Evolutionary conservation across 2,113 vertebrate species (phyloP), one percentile per base, ranked within the genome.

Genomic region (Tetrax tetrax): DNA sequence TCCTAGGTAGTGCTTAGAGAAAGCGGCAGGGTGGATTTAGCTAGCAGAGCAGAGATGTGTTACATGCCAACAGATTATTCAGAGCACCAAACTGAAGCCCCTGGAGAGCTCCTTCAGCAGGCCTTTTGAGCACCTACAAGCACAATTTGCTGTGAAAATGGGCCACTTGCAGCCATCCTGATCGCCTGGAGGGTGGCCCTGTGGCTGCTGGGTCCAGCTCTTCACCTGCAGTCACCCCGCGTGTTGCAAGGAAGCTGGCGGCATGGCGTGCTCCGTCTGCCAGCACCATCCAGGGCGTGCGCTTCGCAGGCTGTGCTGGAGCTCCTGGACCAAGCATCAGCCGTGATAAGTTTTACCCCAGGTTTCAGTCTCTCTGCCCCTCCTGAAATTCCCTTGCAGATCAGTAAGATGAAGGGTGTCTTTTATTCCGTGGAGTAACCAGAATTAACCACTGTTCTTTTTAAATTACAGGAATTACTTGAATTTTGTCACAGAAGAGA

Each of bases 401-500:
- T 15, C 21, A 54, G 33, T 53, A 29, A 31, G 28, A 9, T 14
- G 22, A 27, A 83, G 18, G 24, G 57, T 2, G 85, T 75, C 0
- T 1, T 70, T 63, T 57, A 15, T 80, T 48, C 48, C 16, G 1
- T 9, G 47, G 51, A 7, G 8, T 54, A 48, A 85, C 6, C 54
- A 66, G 56, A 68, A 85, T 38, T 80, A 84, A 93, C 47, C 18
- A 3, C 33, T 27, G 9, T 81, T 27, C 41, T 87, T 68, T 93
- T 96, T 87, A 68, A 27, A 69, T 97, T 97, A 8, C 96, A 99
- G 99, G 99, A 99, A 99, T 97, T 99, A 99, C 97, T 97, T 99
- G 98, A 99, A 99, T 94, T 99, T 99, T 74, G 99, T 99, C 41
- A 99, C 99, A 1, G 99, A 99, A 93, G 99, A 99, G 98, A 99